Base-by-base conservation (phyloP, 2,797 vertebrate genomes). In the Astyanax mexicanus region DNA sequence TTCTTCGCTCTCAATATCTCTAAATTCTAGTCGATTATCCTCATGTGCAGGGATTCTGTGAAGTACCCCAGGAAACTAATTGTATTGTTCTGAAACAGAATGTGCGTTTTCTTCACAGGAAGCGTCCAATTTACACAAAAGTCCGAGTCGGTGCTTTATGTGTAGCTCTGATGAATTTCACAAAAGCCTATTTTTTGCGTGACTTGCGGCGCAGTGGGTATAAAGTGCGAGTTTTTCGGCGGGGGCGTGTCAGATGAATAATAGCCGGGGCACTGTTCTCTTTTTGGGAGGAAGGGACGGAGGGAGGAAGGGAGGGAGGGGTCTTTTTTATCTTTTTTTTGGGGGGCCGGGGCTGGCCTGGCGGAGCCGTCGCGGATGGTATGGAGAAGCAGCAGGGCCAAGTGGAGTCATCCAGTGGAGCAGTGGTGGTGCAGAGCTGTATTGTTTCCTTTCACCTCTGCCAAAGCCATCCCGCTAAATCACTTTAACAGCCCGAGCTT, bases 401-500 rank as follows among this genome's bases (percentile, higher is more conserved):
- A 80, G 77, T 74, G 72, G 74, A 78, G 70, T 74, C 25, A 52
- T 71, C 58, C 64, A 57, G 58, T 54, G 51, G 37, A 61, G 25
- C 68, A 4, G 40, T 67, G 25, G 69, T 80, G 75, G 64, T 79
- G 69, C 68, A 64, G 60, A 67, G 71, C 51, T 32, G 45, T 47
- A 78, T 55, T 77, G 74, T 76, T 78, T 81, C 77, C 73, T 80
- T 84, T 83, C 75, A 86, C 70, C 81, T 82, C 73, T 71, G 78
- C 84, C 74, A 77, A 72, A 78, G 74, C 77, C 74, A 51, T 80
- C 55, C 60, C 29, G 40, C 83, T 86, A 81, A 81, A 81, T 84
- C 81, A 85, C 75, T 79, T 82, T 84, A 83, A 84, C 81, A 74
- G 83, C 83, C 64, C 67, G 57, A 83, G 77, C 80, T 81, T 80